Conservation (phyloP, 2,888 invertebrate genomes). For the Linnaemya tessellans region DNA sequence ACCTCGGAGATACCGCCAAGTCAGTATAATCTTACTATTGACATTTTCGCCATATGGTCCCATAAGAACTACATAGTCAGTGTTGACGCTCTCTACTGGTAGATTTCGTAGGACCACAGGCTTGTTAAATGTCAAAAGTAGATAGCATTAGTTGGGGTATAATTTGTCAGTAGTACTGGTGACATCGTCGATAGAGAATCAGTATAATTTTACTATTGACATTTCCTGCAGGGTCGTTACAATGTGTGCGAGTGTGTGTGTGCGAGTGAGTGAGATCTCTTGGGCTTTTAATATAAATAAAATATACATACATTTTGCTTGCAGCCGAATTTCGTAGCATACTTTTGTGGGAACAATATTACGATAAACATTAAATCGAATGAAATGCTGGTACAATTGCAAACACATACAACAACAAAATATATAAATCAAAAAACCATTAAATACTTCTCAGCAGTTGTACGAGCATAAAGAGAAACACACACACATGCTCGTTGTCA, state of each 20-base stretch:
- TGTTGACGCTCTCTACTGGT: too few species aligned
- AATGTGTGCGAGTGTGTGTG: background rate
- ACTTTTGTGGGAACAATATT: slow-evolving; percentile 25
- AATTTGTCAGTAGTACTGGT: too few species aligned
- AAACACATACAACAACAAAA: slow-evolving; percentile 20
- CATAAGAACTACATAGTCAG: too few species aligned
- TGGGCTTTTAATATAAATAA: slow-evolving; percentile 44
- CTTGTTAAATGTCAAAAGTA: too few species aligned
- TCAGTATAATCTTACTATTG: too few species aligned
- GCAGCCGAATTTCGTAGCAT: slow-evolving; percentile 24
- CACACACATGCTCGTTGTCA: background rate
- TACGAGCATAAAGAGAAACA: background rate
- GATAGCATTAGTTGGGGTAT: too few species aligned
- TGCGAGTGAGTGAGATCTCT: background rate
- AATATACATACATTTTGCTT: slow-evolving; percentile 14
- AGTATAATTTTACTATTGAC: too few species aligned
- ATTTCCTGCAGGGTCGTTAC: too few species aligned
- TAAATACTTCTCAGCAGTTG: slow-evolving; percentile 68
- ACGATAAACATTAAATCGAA: slow-evolving; percentile 45
- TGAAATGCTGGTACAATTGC: slow-evolving; percentile 19
- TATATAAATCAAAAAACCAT: slow-evolving; percentile 71
- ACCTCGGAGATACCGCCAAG: too few species aligned
- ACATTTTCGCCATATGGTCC: too few species aligned
- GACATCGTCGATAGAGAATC: too few species aligned
- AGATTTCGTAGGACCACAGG: too few species aligned